Conservation (phyloP, 2,113 vertebrate genomes). For the Rhabdornis inornatus region DNA sequence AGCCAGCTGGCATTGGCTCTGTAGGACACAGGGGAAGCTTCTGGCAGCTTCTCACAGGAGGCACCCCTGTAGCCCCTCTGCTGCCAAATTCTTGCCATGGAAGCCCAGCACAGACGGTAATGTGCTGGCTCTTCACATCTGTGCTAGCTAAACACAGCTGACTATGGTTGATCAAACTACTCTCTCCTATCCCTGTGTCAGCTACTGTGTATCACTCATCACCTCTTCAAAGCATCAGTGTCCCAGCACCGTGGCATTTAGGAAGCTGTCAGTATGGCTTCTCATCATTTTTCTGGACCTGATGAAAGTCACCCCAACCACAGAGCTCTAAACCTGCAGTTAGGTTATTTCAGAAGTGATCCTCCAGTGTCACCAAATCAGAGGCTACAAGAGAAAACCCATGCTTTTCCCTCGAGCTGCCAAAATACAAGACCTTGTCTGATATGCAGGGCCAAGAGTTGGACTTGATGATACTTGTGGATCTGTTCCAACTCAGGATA, state of each 20-base stretch:
- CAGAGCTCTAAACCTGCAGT: background rate
- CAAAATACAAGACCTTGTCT: background rate
- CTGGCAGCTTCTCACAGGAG: background rate
- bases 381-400: background rate
- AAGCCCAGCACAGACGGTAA: background rate
- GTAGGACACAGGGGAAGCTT: accelerated
- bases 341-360: background rate
- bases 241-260: background rate
- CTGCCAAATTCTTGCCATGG: background rate
- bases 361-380: background rate
- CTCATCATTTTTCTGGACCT: background rate
- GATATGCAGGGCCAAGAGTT: background rate
- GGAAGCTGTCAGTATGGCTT: background rate
- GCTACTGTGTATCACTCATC: background rate
- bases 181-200: background rate
- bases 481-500: background rate
- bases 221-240: background rate
- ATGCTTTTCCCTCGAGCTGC: background rate
- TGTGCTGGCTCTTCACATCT: background rate
- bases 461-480: background rate
- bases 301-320: background rate
- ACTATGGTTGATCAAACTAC: background rate
- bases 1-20: accelerated
- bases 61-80: background rate
- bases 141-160: background rate